A percentile compares a stretch with the other conserved stretches of the same genome.
These are phyloP conservation scores for Melieria picta DNA, from an alignment of 2,888 invertebrate species.

Conservation along the genomic window DNA sequence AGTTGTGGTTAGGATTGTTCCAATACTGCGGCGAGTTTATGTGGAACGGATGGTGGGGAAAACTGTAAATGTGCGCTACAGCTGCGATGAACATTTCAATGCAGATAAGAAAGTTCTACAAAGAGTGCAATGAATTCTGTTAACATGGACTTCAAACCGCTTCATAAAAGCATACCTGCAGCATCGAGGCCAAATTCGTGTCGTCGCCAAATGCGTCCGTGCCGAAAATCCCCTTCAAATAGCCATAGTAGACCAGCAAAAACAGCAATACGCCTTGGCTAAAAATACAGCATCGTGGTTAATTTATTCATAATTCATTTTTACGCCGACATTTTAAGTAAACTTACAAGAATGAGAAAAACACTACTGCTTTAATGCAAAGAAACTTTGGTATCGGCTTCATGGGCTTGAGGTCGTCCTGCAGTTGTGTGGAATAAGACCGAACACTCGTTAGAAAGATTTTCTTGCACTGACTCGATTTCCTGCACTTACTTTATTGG, in stretches of 20 bases:
- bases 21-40: slow-evolving; percentile 69
- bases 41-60: slow-evolving; percentile 90
- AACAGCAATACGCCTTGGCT: slow-evolving; percentile 94
- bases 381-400: slow-evolving; percentile 94
- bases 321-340: slow-evolving; percentile 4
- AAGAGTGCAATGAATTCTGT: slow-evolving; percentile 46
- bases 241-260: slow-evolving; percentile 82
- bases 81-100: slow-evolving; percentile 98
- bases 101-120: slow-evolving; percentile 93
- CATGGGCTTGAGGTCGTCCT: slow-evolving; percentile 85
- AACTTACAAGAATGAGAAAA: slow-evolving; percentile 95
- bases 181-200: slow-evolving; percentile 80
- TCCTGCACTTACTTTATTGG: slow-evolving; percentile 73
- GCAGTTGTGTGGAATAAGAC: slow-evolving; percentile 7
- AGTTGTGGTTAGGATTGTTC: slow-evolving; percentile 67
- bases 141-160: not conserved
- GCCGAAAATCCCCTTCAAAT: slow-evolving; percentile 81
- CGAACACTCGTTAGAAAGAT: not conserved
- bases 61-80: slow-evolving; percentile 94
- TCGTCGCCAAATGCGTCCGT: slow-evolving; percentile 74
- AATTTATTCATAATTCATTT: not conserved
- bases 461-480: not conserved
- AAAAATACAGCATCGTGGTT: slow-evolving; percentile 56
- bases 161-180: slow-evolving; percentile 72
- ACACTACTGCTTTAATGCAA: slow-evolving; percentile 97